Conservation (phyloP, 2,888 invertebrate species). For the Lucinisca nassula region DNA sequence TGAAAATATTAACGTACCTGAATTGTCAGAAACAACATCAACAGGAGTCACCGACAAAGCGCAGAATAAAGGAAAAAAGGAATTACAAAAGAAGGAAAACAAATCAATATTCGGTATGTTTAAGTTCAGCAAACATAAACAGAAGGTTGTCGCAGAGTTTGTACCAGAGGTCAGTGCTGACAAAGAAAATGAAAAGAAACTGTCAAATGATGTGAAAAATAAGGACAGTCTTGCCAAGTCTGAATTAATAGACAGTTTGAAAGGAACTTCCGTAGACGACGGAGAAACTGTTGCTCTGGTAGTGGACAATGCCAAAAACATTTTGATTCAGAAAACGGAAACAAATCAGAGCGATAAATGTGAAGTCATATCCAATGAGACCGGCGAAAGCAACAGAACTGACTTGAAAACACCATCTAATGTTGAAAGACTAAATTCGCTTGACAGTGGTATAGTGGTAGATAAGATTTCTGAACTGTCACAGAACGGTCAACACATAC, state of each 20-base stretch:
- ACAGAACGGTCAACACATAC: neutral
- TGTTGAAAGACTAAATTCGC: constrained; percentile 49
- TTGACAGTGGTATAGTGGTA: constrained; percentile 68
- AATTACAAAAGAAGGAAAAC: neutral
- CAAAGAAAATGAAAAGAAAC: neutral
- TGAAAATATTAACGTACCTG: neutral
- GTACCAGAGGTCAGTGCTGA: neutral
- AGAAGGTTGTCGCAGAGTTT: constrained; percentile 5
- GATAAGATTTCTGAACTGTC: constrained; percentile 24
- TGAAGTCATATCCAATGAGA: neutral
- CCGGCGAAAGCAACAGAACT: neutral
- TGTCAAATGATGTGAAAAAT: neutral
- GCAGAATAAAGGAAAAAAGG: too few relatives aligned
- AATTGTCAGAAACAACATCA: neutral
- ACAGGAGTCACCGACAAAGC: neutral
- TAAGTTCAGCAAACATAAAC: constrained; percentile 64
- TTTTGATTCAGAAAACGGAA: neutral
- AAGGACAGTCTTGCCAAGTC: neutral
- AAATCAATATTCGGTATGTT: constrained; percentile 52
- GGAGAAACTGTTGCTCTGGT: neutral
- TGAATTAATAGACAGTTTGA: neutral
- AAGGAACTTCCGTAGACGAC: neutral
- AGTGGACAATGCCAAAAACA: neutral
- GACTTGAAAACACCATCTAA: neutral
- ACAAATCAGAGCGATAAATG: neutral